Evolutionary conservation across 2,113 vertebrate species (phyloP).

Genomic region (Picathartes gymnocephalus): DNA sequence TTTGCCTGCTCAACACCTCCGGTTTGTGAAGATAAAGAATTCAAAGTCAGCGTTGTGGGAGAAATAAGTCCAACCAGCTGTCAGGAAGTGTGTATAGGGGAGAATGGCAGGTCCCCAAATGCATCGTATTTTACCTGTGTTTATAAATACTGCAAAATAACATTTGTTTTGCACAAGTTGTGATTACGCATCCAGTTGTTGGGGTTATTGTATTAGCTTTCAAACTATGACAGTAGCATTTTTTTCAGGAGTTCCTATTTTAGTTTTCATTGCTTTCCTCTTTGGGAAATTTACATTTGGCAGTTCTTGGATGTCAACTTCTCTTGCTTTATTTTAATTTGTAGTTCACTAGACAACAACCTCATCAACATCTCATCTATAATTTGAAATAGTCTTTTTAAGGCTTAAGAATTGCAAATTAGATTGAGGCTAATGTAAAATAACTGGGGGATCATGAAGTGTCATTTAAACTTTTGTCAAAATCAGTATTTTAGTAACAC

Average conservation of each 20-base stretch:
- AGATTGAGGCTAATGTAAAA: not conserved
- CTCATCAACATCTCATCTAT: not conserved
- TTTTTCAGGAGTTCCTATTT: not conserved
- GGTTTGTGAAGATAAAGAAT: not conserved
- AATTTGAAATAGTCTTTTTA: not conserved
- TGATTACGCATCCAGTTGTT: not conserved
- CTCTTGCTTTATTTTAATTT: not conserved
- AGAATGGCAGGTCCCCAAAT: not conserved
- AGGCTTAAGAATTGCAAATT: not conserved
- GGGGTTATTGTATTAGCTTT: not conserved
- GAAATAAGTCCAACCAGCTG: not conserved
- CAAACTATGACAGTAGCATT: not conserved
- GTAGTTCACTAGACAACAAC: not conserved
- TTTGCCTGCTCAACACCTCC: not conserved
- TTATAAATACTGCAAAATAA: not conserved
- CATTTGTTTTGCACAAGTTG: not conserved
- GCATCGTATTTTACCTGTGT: fast-evolving
- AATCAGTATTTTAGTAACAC: not conserved
- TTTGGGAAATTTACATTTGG: not conserved
- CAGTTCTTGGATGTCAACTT: not conserved
- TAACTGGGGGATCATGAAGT: not conserved
- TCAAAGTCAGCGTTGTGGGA: not conserved
- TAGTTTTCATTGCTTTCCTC: not conserved
- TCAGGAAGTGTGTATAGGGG: too few species aligned
- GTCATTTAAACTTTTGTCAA: not conserved